Base-by-base conservation (phyloP, 1,140 invertebrate species). In the Formica exsecta region DNA sequence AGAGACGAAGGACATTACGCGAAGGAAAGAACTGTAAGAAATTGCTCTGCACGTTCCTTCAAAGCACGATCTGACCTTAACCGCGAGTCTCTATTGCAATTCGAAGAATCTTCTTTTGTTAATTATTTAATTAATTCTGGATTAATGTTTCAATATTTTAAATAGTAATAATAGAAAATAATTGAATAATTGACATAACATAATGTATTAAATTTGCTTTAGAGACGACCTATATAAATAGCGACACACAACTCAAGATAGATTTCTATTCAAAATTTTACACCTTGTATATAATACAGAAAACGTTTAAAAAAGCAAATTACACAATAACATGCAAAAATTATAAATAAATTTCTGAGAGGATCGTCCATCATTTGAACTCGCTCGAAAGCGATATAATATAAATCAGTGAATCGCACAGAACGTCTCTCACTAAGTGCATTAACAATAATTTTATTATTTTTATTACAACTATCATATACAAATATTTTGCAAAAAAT, bases 11-110 rank as follows among this genome's bases (percentile, higher is more conserved):
- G 59, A 71, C 73, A 25, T 66, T 62, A 85, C 75, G 75, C 38
- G 48, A 79, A 22, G 62, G 62, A 80, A 68, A 62, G 57, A 32
- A 62, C 36, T 76, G 76, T 81, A 87, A 86, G 88, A 89, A 88
- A 89, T 73, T 87, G 86, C 75, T 62, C 54, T 61, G 13, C 25
- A 51, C 62, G 61, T 9, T 76, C 44, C 19, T 22, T 22, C 22
- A 29, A 54, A 68, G 79, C 83, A 75, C 44, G 80, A 88, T 62
- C 66, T 85, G 61, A 88, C 44, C 48, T 48, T 59, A 86, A 25
- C 25, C 25, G n/a, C 3, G 25, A 29, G 5, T 62, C 22, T 62
- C 4, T 16, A 6, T 25, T 25, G 22, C 38, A 64, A 76, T 59
- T 44, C 11, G 32, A 9, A 7, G 19, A 74, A 73, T 44, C 44